Conservation (phyloP, 2,888 invertebrate genomes). For the Melinaea menophilus region DNA sequence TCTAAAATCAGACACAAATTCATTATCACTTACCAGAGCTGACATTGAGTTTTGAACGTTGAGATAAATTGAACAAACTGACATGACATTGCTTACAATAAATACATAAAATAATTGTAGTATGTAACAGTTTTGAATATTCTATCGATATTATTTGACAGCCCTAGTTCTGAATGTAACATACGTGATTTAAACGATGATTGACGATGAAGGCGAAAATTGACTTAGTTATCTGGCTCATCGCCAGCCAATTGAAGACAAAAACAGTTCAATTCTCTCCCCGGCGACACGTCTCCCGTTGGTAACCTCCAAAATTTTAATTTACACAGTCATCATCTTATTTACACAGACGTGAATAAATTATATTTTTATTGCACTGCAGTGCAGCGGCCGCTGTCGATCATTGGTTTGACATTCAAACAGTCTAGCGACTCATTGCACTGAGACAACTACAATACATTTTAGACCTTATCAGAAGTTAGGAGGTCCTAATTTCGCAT, state of each 20-base stretch:
- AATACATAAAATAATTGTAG: neutral
- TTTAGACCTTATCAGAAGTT: conserved; percentile 24
- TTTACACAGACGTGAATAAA: conserved; percentile 72
- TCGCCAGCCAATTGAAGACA: conserved; percentile 37
- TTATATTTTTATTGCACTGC: conserved; percentile 73
- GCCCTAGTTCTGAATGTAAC: neutral
- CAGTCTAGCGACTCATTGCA: conserved; percentile 74
- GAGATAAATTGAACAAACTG: conserved; percentile 22
- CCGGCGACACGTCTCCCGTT: conserved; percentile 36
- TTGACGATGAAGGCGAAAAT: conserved; percentile 21
- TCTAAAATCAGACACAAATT: conserved; percentile 1
- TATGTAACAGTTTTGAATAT: neutral
- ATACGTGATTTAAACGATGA: conserved; percentile 16
- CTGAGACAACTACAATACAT: conserved; percentile 38
- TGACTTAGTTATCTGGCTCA: conserved; percentile 33
- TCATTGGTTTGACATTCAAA: conserved; percentile 78
- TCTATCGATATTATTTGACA: neutral
- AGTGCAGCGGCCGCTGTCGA: conserved; percentile 63
- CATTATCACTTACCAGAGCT: conserved; percentile 4
- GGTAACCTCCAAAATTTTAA: conserved; percentile 46
- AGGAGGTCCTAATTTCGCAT: conserved; percentile 2
- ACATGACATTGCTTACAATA: conserved; percentile 12
- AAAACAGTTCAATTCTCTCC: conserved; percentile 31
- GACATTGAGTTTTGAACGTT: conserved; percentile 23
- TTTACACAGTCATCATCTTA: conserved; percentile 59